Evolutionary conservation across 2,113 vertebrate species (phyloP).

Genomic region (Balaenoptera acutorostrata): DNA sequence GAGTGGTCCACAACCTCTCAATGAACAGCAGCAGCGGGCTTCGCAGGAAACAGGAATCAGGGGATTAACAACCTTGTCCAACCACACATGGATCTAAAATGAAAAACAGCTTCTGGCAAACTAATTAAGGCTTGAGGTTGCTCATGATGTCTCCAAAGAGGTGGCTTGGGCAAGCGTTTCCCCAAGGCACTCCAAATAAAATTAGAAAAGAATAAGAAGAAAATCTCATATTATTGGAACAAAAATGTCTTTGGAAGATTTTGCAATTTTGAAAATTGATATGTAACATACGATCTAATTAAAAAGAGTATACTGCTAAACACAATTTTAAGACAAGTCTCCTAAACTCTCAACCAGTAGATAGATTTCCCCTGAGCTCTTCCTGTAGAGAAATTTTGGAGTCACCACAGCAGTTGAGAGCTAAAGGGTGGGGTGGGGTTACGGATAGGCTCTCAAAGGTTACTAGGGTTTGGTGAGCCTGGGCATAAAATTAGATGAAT

Average conservation of each 20-base stretch:
- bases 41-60: slow-evolving; percentile 30
- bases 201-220: background rate
- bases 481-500: slow-evolving; percentile 15
- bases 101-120: slow-evolving; percentile 28
- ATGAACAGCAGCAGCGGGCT: background rate
- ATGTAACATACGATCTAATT: background rate
- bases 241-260: background rate
- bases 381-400: background rate
- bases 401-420: background rate
- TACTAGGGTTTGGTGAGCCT: background rate
- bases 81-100: background rate
- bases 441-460: background rate
- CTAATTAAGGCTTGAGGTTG: slow-evolving; percentile 19
- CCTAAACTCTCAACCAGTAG: background rate
- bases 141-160: background rate
- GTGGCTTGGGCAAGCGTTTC: background rate
- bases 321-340: background rate
- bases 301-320: background rate
- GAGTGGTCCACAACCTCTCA: slow-evolving; percentile 30
- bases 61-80: slow-evolving; percentile 18
- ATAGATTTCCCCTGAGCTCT: background rate
- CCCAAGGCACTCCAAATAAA: background rate
- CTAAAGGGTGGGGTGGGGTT: background rate
- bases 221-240: background rate
- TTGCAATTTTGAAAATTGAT: background rate